These are phyloP conservation scores for Phaenicophaeus curvirostris DNA, from an alignment of 2,797 vertebrate species.

Conservation along the genomic window DNA sequence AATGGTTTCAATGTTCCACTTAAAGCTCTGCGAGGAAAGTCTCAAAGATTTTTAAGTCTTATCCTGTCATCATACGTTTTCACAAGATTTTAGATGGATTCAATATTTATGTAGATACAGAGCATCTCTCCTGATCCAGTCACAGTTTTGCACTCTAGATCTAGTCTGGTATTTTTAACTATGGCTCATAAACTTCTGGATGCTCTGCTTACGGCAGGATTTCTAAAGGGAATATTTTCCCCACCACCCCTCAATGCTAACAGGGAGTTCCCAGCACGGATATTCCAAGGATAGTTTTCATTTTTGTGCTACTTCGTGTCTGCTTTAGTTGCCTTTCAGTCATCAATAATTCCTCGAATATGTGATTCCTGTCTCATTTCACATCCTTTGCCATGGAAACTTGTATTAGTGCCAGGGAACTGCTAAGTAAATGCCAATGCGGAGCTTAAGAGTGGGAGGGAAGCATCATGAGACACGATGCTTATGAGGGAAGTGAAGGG, in stretches of 20 bases:
- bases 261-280: neutral
- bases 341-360: neutral
- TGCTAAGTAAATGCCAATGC: neutral
- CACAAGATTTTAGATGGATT: neutral
- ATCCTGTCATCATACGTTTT: neutral
- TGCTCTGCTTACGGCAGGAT: neutral
- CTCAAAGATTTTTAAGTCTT: neutral
- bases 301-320: neutral
- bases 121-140: neutral
- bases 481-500: neutral
- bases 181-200: neutral
- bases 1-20: neutral
- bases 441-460: neutral
- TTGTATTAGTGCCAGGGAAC: slow-evolving; percentile 10
- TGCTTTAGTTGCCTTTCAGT: neutral
- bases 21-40: neutral
- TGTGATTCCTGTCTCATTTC: neutral
- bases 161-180: neutral
- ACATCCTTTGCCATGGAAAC: slow-evolving; percentile 48
- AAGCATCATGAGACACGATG: neutral
- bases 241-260: neutral
- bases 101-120: neutral
- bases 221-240: neutral
- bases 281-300: slow-evolving; percentile 8
- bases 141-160: neutral